Percentiles rank a stretch among this genome's conserved stretches.
Conservation (phyloP, 2,797 vertebrate species). For the Poecilia gillii region DNA sequence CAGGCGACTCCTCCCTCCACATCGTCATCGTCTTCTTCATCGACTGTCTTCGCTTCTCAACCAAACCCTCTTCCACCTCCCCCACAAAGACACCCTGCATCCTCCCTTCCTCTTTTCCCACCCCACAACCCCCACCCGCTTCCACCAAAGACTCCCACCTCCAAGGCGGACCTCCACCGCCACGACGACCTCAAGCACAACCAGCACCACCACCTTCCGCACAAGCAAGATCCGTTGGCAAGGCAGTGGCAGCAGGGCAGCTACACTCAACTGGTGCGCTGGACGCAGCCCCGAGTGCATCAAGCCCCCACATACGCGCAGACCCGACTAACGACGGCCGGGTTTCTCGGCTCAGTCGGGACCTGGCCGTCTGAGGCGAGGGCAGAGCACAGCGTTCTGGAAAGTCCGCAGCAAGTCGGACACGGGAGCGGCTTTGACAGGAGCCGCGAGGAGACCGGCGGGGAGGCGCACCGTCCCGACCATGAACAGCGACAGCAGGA, state of each 20-base stretch:
- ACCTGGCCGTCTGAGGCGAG: slow-evolving; percentile 55
- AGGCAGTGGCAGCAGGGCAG: slow-evolving; percentile 72
- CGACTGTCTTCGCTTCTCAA: slow-evolving; percentile 44
- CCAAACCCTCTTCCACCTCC: slow-evolving; percentile 45
- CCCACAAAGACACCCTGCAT: slow-evolving; percentile 35
- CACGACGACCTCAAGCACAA: slow-evolving; percentile 80
- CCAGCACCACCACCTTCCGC: slow-evolving; percentile 63
- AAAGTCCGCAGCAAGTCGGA: slow-evolving; percentile 34
- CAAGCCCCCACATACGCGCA: slow-evolving; percentile 46
- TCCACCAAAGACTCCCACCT: slow-evolving; percentile 60
- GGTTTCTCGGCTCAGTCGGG: slow-evolving; percentile 10
- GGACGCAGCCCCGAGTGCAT: slow-evolving; percentile 56
- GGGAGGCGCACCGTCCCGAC: slow-evolving; percentile 39
- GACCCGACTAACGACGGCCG: slow-evolving; percentile 19
- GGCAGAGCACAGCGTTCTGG: slow-evolving; percentile 50
- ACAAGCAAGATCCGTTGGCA: slow-evolving; percentile 65
- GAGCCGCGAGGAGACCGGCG: slow-evolving; percentile 50
- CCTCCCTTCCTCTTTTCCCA: slow-evolving; percentile 27
- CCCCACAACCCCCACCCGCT: slow-evolving; percentile 44
- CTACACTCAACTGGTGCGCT: slow-evolving; percentile 72
- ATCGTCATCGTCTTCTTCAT: slow-evolving; percentile 32
- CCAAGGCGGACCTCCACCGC: slow-evolving; percentile 80
- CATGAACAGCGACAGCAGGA: slow-evolving; percentile 56
- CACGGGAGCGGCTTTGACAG: slow-evolving; percentile 63
- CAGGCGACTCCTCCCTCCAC: slow-evolving; percentile 64